Evolutionary conservation across 2,113 vertebrate genomes (phyloP), one percentile per base, ranked within the genome.

Genomic region (Beaufortia kweichowensis): DNA sequence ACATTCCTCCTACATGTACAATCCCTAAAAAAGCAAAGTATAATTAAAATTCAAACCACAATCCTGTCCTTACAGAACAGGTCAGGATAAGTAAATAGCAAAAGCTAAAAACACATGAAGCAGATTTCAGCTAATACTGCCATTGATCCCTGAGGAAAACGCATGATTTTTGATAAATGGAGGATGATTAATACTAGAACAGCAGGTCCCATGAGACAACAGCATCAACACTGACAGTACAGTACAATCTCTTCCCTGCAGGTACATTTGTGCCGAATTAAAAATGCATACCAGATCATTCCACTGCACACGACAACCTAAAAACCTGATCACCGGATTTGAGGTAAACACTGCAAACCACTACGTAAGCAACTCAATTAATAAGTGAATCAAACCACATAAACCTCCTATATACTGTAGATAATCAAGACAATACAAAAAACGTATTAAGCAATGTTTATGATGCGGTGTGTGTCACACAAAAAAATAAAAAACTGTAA

Each of bases 131-230:
- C 14, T n/a, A 26, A 19, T n/a, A 23, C 64, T 48, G 64, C 15
- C 3, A 43, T 66, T 46, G 8, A 17, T 11, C 23, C 28, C 26
- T 28, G 8, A n/a, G 15, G 28, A 15, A 35, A 62, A 35, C 19
- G 24, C 24, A 48, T 3, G 14, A 19, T 46, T 48, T 26, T 48
- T 66, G 23, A 19, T 43, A 48, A n/a, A 67, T 50, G 43, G 43
- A 48, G 26, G 24, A 8, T 50, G 64, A 67, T 67, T 50, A 64
- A 67, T n/a, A 50, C 43, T n/a, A 17, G 39, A 67, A 67, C 64
- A 67, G 43, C 43, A 50, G 64, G 43, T 50, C 64, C 24, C 64
- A 50, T 29, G 64, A 67, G 24, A 66, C 39, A 17, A 46, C 24
- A 29, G 43, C 64, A 21, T 21, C n/a, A 62, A 66, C 41, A 48